These are phyloP conservation scores for Acrossocheilus wenchowensis DNA, from an alignment of 2,797 vertebrate species.

Conservation along the genomic window DNA sequence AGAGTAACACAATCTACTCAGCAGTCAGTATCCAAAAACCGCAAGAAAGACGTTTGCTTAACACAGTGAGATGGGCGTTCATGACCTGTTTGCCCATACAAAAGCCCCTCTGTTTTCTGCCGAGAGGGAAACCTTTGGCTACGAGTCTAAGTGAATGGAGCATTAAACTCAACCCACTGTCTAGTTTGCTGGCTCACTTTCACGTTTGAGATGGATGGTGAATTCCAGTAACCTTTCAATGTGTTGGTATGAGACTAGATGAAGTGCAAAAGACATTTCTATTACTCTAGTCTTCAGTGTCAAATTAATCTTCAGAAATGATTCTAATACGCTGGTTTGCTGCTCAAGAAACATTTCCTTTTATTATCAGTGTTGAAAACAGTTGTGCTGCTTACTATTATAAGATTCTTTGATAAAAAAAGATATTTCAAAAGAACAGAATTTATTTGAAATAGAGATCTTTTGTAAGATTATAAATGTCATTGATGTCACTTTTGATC, in stretches of 20 bases:
- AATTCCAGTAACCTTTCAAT: slow-evolving; percentile 28
- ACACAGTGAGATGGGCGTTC: slow-evolving; percentile 29
- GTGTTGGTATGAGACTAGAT: slow-evolving; percentile 21
- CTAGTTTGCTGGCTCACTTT: slow-evolving; percentile 5
- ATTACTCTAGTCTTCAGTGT: not conserved
- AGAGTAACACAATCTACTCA: slow-evolving; percentile 42
- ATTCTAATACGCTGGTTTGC: not conserved
- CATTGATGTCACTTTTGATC: not conserved
- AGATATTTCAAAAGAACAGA: not conserved
- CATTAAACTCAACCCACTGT: slow-evolving; percentile 26
- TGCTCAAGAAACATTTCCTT: not conserved
- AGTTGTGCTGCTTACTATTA: not conserved
- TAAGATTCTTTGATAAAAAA: not conserved
- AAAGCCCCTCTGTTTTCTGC: slow-evolving; percentile 51
- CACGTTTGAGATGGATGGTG: not conserved
- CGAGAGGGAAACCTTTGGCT: slow-evolving; percentile 35
- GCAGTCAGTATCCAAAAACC: slow-evolving; percentile 47
- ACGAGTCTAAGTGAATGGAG: slow-evolving; percentile 12
- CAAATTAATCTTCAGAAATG: not conserved
- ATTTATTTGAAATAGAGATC: not conserved
- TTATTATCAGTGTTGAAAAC: not conserved
- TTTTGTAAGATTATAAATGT: not conserved
- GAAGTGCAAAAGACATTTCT: not conserved
- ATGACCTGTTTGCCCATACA: slow-evolving; percentile 43
- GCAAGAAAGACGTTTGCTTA: slow-evolving; percentile 37